Conservation (phyloP, 2,888 invertebrate genomes). For the Stenchaetothrips biformis region DNA sequence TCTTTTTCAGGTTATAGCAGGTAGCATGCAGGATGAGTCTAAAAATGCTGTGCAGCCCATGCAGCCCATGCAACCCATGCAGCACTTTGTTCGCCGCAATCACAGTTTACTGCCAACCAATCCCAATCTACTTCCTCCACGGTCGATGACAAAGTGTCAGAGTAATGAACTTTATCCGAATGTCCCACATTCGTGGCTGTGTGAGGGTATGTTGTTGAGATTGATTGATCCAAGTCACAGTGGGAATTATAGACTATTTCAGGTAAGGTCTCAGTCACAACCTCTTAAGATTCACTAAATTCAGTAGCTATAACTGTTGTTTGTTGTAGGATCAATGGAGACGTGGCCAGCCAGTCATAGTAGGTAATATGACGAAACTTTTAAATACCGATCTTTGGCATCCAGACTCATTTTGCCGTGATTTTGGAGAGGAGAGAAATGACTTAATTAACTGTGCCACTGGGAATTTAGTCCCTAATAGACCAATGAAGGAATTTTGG, state of each 20-base stretch:
- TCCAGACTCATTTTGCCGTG: constrained; percentile 80
- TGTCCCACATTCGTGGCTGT: constrained; percentile 87
- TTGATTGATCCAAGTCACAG: constrained; percentile 70
- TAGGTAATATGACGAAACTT: constrained; percentile 75
- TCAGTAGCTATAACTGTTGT: background rate
- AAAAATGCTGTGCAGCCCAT: constrained; percentile 27
- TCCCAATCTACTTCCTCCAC: constrained; percentile 36
- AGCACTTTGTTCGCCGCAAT: constrained; percentile 47
- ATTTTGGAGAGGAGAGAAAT: constrained; percentile 86
- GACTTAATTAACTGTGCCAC: constrained; percentile 90
- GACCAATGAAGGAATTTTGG: constrained; percentile 89
- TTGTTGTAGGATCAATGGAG: constrained; percentile 77
- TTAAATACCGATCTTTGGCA: constrained; percentile 79
- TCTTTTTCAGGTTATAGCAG: background rate
- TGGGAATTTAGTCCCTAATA: constrained; percentile 80
- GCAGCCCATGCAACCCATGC: no score
- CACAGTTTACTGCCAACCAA: constrained; percentile 37
- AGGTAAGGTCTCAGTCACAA: constrained; percentile 47
- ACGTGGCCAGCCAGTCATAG: constrained; percentile 85
- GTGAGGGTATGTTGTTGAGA: constrained; percentile 80
- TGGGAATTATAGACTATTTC: constrained; percentile 74
- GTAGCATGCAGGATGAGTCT: constrained; percentile 37
- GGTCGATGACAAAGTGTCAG: constrained; percentile 77
- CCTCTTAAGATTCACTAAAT: background rate
- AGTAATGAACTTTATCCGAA: constrained; percentile 74